Evolutionary conservation across 1,140 invertebrate species (phyloP).

Genomic region (Platyscapa corneri): DNA sequence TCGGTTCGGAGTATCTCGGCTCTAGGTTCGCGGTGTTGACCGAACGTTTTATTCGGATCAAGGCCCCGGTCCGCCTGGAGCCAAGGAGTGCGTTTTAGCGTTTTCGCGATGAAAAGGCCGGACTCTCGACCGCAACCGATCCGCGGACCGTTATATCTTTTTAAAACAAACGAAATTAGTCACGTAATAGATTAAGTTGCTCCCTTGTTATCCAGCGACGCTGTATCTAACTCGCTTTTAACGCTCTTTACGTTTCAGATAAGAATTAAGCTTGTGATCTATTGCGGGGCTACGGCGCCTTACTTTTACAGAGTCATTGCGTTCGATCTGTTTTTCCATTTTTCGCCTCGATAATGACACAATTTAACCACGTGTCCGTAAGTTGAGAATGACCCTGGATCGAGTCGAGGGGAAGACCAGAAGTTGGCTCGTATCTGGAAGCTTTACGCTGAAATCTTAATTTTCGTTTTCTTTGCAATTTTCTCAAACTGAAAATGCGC

Average conservation of each 20-base stretch:
- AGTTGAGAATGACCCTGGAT: no score
- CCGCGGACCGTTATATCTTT: neutral
- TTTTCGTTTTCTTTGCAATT: neutral
- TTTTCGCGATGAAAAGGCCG: no score
- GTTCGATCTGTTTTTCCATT: no score
- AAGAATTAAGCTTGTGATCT: neutral
- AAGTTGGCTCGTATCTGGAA: no score
- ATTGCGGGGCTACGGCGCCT: neutral
- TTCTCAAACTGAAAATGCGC: neutral
- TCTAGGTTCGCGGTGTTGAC: no score
- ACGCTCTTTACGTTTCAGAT: neutral
- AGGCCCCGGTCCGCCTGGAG: neutral
- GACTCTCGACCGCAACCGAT: neutral
- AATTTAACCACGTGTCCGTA: no score
- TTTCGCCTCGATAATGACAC: no score
- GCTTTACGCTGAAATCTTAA: neutral
- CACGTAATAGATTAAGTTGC: neutral
- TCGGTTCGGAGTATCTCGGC: no score
- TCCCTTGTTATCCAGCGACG: neutral
- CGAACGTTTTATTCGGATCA: constrained; percentile 25
- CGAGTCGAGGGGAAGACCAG: no score
- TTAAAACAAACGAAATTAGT: constrained; percentile 15
- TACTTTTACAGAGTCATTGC: neutral
- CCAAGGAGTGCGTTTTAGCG: no score
- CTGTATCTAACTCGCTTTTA: neutral